phyloP scores from a whole-genome alignment of 2,113 vertebrate genomes.

The Oceanodroma tethys region DNA sequence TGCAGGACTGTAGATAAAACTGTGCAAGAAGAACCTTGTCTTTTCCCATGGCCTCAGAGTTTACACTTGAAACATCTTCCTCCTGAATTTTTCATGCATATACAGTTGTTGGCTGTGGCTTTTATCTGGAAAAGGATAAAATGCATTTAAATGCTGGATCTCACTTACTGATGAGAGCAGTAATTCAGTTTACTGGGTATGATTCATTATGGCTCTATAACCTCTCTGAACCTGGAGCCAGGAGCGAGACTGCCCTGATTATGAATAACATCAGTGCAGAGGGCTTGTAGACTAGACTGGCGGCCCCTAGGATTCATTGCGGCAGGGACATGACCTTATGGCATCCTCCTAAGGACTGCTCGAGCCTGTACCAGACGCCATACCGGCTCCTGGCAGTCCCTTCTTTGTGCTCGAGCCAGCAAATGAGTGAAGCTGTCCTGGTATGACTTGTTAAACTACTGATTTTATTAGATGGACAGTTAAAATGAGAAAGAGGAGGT shows the following conservation, averaged over 20 bases:
- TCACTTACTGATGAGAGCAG: slow-evolving; percentile 16
- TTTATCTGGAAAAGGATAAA: neutral
- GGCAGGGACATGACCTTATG: neutral
- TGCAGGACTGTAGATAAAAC: neutral
- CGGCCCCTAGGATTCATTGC: slow-evolving; percentile 24
- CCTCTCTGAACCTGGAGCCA: slow-evolving; percentile 40
- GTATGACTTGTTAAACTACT: neutral
- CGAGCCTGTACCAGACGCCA: neutral
- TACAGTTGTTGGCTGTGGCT: neutral
- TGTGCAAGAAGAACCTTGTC: neutral
- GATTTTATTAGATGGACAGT: neutral
- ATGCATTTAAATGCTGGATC: slow-evolving; percentile 22
- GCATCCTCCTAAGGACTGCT: neutral
- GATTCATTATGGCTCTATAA: slow-evolving; percentile 52
- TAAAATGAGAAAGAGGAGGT: neutral
- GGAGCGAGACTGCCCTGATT: slow-evolving; percentile 26
- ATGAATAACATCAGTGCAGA: slow-evolving; percentile 9
- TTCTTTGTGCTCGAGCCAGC: neutral
- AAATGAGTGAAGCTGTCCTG: neutral
- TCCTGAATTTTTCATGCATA: neutral
- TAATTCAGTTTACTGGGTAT: slow-evolving; percentile 50
- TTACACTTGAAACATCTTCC: neutral
- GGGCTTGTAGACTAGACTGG: neutral
- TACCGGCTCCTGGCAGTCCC: neutral
- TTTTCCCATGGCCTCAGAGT: neutral